Conservation (phyloP, 2,113 vertebrate genomes). For the Gadus macrocephalus region DNA sequence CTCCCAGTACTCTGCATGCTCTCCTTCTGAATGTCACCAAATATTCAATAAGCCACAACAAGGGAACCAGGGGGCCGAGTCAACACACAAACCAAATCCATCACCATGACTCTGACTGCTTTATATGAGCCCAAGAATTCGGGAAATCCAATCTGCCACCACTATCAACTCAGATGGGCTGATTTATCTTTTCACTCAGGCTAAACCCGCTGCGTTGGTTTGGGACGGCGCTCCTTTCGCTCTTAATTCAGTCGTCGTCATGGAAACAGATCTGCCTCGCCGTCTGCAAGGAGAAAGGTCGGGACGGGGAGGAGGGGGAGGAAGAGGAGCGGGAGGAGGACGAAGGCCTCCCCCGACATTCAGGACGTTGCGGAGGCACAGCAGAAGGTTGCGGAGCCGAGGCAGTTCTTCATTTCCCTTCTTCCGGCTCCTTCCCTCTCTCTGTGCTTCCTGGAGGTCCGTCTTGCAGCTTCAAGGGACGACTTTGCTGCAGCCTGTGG, state of each 20-base stretch:
- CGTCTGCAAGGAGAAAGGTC: conserved; percentile 53
- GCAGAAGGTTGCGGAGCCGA: neutral
- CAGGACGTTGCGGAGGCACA: conserved; percentile 38
- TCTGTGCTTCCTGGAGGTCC: neutral
- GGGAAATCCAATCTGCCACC: conserved; percentile 36
- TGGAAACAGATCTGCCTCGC: conserved; percentile 66
- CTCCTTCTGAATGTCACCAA: conserved; percentile 6
- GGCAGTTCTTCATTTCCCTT: neutral
- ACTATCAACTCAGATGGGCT: conserved; percentile 33
- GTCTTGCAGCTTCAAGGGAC: neutral
- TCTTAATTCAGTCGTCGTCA: conserved; percentile 65
- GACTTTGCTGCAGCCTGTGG: neutral
- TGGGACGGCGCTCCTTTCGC: conserved; percentile 53
- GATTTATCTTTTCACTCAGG: conserved; percentile 48
- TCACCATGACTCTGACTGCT: conserved; percentile 15
- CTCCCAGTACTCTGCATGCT: neutral
- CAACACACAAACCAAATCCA: conserved; percentile 33
- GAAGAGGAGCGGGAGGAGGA: conserved; percentile 42
- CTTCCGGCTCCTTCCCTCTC: neutral
- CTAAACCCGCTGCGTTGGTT: conserved; percentile 52
- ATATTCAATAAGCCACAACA: neutral
- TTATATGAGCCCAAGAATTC: conserved; percentile 13
- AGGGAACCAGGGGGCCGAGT: conserved; percentile 5
- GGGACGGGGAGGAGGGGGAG: conserved; percentile 17
- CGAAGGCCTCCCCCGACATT: conserved; percentile 60